Evolutionary conservation across 37 sponge, comb jelly and placozoan species (phyloP).

Genomic region (Mnemiopsis leidyi): DNA sequence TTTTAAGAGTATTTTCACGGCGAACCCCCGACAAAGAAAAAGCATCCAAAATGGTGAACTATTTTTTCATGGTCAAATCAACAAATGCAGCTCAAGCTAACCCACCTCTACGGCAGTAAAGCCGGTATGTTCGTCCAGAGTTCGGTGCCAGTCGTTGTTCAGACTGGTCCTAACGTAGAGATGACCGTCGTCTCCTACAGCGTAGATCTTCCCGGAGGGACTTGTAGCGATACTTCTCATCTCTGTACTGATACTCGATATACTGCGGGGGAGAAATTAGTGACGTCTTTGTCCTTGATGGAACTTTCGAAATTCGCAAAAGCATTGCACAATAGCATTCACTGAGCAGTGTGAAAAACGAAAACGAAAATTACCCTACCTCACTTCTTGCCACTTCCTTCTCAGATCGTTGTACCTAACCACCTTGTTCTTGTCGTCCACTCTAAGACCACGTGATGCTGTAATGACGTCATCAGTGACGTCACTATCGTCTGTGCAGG

Average conservation of each 20-base stretch:
- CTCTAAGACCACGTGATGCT: background rate
- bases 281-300: too few species aligned
- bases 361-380: background rate
- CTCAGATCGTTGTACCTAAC: background rate
- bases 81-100: too few species aligned
- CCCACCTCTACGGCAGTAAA: constrained; percentile 38
- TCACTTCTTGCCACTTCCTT: background rate
- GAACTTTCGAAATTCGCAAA: too few species aligned
- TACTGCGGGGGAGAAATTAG: background rate
- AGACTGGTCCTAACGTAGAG: constrained; percentile 17
- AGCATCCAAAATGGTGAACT: too few species aligned
- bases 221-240: background rate
- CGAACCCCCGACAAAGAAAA: too few species aligned
- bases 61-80: too few species aligned
- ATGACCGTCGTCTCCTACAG: constrained; percentile 33
- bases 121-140: background rate
- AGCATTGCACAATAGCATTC: too few species aligned
- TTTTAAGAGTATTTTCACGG: too few species aligned
- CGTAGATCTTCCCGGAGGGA: background rate
- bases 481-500: background rate
- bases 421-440: background rate
- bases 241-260: background rate
- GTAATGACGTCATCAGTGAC: background rate
- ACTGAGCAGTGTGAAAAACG: too few species aligned
- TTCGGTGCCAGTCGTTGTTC: constrained; percentile 21